Base-by-base conservation (phyloP, 1,140 invertebrate genomes). In the Helicoverpa zea region DNA sequence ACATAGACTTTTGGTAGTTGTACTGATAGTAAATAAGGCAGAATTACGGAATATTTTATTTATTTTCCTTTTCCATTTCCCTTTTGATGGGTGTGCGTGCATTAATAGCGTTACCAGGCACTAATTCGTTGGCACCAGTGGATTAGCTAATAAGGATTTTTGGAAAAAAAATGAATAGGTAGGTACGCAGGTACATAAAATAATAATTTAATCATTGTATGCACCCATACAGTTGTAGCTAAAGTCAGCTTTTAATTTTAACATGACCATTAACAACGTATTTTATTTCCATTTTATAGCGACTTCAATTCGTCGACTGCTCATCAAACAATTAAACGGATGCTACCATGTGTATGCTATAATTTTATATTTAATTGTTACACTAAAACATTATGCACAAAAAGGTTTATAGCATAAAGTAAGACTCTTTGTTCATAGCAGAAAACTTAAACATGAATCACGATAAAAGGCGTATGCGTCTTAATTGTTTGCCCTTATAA, bases 401-500 rank as follows among this genome's bases (percentile, higher is more conserved):
- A 49, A n/a, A 49, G 16, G 64, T 18, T 68, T 68, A 47, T 47
- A 16, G 2, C 58, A 61, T 61, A 12, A 29, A 23, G 56, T 2
- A 23, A 7, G 7, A 10, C 47, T 68, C 47, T 68, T 49, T 72
- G 23, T 72, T 72, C 30, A 30, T 13, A 35, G 7, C 12, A 72
- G 2, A 72, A 35, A 13, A 54, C 54, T 51, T 12, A 51, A 14
- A n/a, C 29, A 43, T 73, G 70, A 73, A 73, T 73, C 70, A 73
- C 30, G 49, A 72, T 54, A 18, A 30, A 73, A 73, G 54, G 68
- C 5, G 23, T 1, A 30, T 30, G 43, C 52, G 52, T 56, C 70
- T 35, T 56, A 58, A 73, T 73, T 73, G 30, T 73, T 73, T 73
- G 52, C 47, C 68, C 70, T 58, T 73, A 73, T 73, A 73, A 43